Conservation (phyloP, 2,888 invertebrate genomes). For the Polyommatus icarus region DNA sequence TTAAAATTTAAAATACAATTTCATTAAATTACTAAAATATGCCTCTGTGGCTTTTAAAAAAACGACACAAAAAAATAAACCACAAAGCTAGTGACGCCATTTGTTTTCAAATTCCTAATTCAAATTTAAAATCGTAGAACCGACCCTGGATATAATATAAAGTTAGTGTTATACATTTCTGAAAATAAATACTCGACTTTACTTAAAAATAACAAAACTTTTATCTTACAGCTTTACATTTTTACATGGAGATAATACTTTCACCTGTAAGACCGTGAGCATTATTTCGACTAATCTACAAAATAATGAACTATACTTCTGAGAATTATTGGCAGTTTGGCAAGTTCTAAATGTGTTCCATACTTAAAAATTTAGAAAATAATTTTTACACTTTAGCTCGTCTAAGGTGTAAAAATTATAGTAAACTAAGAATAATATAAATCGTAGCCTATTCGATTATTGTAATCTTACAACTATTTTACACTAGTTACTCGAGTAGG, state of each 20-base stretch:
- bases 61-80: background rate
- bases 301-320: background rate
- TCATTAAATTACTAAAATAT: background rate
- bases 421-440: conserved; percentile 25
- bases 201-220: background rate
- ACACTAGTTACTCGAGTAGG: conserved; percentile 82
- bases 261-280: background rate
- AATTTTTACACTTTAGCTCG: conserved; percentile 45
- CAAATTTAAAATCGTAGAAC: conserved; percentile 34
- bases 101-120: background rate
- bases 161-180: conserved; percentile 34
- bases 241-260: background rate
- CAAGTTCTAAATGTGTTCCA: background rate
- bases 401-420: conserved; percentile 45
- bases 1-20: background rate
- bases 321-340: conserved; percentile 24
- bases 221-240: conserved; percentile 7
- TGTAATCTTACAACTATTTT: conserved; percentile 33
- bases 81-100: conserved; percentile 24
- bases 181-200: conserved; percentile 40
- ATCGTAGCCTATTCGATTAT: conserved; percentile 17
- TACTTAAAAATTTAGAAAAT: conserved; percentile 30
- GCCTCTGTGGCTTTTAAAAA: conserved; percentile 2
- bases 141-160: conserved; percentile 30
- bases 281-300: conserved; percentile 9